Percentiles rank a stretch among this genome's conserved stretches.
Conservation (phyloP, 1,140 invertebrate genomes). For the Neodiprion pinetum region DNA sequence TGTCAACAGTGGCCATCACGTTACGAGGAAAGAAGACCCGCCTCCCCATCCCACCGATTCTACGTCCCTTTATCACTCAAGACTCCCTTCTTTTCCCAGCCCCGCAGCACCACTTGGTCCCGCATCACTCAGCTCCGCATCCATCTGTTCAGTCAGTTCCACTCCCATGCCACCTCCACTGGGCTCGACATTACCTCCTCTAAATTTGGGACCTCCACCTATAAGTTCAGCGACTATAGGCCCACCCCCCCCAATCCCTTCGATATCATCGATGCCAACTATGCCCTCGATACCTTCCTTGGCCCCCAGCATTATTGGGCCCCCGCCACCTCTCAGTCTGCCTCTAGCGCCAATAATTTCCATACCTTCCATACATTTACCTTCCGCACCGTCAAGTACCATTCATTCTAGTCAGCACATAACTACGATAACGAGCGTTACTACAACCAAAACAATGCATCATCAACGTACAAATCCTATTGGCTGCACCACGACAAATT, state of each 20-base stretch:
- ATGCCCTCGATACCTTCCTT: conserved; percentile 21
- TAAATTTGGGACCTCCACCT: conserved; percentile 31
- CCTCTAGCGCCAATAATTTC: conserved; percentile 48
- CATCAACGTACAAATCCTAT: conserved; percentile 26
- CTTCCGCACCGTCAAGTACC: conserved; percentile 45
- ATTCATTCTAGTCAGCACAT: conserved; percentile 58
- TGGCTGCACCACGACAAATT: conserved; percentile 30
- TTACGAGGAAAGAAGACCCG: conserved; percentile 46
- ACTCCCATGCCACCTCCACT: conserved; percentile 40
- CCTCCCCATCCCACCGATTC: conserved; percentile 14
- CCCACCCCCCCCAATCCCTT: conserved; percentile 37
- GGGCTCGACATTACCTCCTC: conserved; percentile 34
- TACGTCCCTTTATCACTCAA: conserved; percentile 32
- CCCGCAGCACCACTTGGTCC: conserved; percentile 36
- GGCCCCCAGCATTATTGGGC: conserved; percentile 36
- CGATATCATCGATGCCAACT: conserved; percentile 33
- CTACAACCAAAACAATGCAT: neutral
- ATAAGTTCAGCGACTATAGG: conserved; percentile 40
- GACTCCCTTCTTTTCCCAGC: conserved; percentile 42
- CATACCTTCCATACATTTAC: conserved; percentile 48
- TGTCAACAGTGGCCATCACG: conserved; percentile 34
- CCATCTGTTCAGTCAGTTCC: conserved; percentile 44
- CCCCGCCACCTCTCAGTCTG: conserved; percentile 37
- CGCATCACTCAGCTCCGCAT: conserved; percentile 28
- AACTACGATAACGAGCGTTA: conserved; percentile 40